Base-by-base conservation (phyloP, 2,113 vertebrate genomes). In the Paralichthys olivaceus region DNA sequence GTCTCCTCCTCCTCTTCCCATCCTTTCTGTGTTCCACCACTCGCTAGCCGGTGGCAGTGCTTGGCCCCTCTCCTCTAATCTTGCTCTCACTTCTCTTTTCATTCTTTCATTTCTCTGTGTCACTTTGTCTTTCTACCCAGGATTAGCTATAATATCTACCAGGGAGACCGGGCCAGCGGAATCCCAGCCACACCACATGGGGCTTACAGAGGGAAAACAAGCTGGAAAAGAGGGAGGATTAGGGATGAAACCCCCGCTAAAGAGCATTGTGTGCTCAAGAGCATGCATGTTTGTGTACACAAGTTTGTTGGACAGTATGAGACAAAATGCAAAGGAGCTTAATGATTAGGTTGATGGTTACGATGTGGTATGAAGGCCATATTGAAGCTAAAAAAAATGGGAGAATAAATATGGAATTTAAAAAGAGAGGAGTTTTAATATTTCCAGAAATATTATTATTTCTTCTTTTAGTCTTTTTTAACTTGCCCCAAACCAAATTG, bases 201-300 rank as follows among this genome's bases (percentile, higher is more conserved):
- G 58, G 66, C 45, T 86, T 82, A 87, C n/a, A 68, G 74, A 59
- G 25, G 7, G 75, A 79, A 88, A 89, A 88, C 81, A 87, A 71
- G 80, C 71, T 79, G 79, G 80, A 61, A 45, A 53, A 60, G 45
- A 17, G 26, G 14, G 40, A 7, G 57, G 79, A 72, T 85, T 80
- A 75, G 45, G 69, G 71, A 55, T 80, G 53, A 81, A 86, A 75
- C 69, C 68, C 45, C 32, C 22, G 47, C 79, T 78, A 75, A 88
- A 86, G 40, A 83, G 78, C 62, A 77, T 8, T 25, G 64, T 17
- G 67, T 19, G n/a, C 64, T 40, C 40, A 51, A 4, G 2, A n/a
- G 43, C 40, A 70, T 71, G 22, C 23, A 6, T 45, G 70, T 23
- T 20, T 75, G 58, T 72, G 26, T 28, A 11, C 14, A n/a, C 20